A percentile compares a stretch with the other conserved stretches of the same genome.
Evolutionary conservation across 2,888 invertebrate genomes (phyloP).

Genomic region (Scaptomyza flava): DNA sequence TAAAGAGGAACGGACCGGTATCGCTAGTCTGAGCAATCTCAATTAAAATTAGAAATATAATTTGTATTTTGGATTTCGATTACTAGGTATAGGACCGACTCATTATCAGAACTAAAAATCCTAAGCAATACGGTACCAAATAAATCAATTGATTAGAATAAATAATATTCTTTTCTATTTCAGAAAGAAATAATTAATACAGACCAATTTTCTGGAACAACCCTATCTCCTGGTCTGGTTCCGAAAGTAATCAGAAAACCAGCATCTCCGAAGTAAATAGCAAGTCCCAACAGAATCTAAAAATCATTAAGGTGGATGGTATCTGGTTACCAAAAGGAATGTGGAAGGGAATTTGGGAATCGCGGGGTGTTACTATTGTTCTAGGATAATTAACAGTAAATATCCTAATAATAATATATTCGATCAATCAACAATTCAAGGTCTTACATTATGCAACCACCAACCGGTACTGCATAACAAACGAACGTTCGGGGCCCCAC

Average conservation of each 20-base stretch:
- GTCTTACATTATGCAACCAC: background rate
- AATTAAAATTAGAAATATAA: background rate
- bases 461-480: background rate
- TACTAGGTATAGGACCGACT: background rate
- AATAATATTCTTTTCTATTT: background rate
- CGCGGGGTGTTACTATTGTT: background rate
- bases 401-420: background rate
- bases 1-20: background rate
- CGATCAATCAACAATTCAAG: background rate
- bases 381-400: background rate
- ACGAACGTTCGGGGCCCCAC: too few species aligned
- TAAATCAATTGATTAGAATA: background rate
- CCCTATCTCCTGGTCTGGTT: background rate
- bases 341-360: background rate
- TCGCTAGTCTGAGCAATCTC: background rate
- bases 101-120: background rate
- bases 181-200: background rate
- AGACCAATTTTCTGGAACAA: background rate
- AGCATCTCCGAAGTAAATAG: constrained; percentile 1
- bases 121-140: background rate
- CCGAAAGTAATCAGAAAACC: background rate
- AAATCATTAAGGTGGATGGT: background rate
- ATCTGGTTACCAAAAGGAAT: background rate
- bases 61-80: background rate
- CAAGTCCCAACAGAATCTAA: background rate